Percentiles rank a stretch among this genome's conserved stretches.
These are phyloP conservation scores for Rhynchomys soricoides DNA, from an alignment of 2,113 vertebrate species.

Conservation along the genomic window DNA sequence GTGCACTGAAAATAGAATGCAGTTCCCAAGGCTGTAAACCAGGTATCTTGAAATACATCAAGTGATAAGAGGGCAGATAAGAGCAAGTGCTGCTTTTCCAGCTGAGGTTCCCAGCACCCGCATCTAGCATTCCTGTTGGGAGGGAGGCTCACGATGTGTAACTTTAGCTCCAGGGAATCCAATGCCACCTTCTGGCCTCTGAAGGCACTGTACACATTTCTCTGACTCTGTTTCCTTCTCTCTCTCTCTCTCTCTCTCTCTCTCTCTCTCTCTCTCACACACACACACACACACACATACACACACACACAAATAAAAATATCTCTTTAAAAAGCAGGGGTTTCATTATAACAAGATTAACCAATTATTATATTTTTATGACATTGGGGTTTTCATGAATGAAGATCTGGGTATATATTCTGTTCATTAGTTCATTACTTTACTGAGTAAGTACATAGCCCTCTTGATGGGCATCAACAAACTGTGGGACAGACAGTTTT, in stretches of 20 bases:
- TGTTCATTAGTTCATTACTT: background rate
- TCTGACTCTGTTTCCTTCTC: background rate
- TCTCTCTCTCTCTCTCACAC: background rate
- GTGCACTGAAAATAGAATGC: background rate
- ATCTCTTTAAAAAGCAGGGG: background rate
- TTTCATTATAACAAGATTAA: background rate
- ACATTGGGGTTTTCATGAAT: background rate
- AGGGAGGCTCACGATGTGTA: too few species aligned
- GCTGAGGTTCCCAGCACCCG: background rate
- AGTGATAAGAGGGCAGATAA: background rate
- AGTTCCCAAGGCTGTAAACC: background rate
- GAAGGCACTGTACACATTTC: background rate
- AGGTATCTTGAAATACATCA: background rate
- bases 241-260: background rate
- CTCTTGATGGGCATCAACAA: background rate
- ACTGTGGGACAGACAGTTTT: background rate
- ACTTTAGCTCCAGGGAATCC: background rate
- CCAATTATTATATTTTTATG: background rate
- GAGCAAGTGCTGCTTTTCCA: background rate
- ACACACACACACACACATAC: too few species aligned
- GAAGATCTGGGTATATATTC: background rate
- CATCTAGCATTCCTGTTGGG: background rate
- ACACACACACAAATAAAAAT: background rate
- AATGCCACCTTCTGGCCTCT: background rate
- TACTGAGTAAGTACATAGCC: background rate